These are phyloP conservation scores for Scolanthus callimorphus DNA, from an alignment of 92 coral and sea anemone genomes.

Conservation along the genomic window DNA sequence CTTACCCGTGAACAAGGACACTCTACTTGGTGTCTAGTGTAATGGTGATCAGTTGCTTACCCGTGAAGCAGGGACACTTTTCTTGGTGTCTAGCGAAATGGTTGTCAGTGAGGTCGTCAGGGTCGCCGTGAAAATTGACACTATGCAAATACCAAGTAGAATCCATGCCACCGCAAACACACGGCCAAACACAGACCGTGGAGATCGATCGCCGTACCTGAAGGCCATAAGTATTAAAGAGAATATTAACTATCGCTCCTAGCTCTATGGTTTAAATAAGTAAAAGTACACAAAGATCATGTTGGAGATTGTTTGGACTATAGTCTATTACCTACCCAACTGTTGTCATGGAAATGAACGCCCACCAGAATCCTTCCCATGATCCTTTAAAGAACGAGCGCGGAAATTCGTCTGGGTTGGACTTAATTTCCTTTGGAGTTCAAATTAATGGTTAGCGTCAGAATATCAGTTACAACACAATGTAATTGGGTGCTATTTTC, in stretches of 20 bases:
- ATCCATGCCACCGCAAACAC: conserved; percentile 85
- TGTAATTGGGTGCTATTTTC: too few relatives aligned
- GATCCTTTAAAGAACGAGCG: conserved; percentile 69
- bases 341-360: conserved; percentile 87
- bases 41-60: too few relatives aligned
- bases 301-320: neutral
- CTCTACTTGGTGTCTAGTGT: too few relatives aligned
- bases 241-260: too few relatives aligned
- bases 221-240: neutral
- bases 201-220: conserved; percentile 94
- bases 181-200: conserved; percentile 76
- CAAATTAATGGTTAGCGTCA: too few relatives aligned
- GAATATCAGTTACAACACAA: too few relatives aligned
- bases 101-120: conserved; percentile 89
- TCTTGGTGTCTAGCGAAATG: conserved; percentile 71
- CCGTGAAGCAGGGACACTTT: conserved; percentile 69
- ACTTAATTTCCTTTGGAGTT: conserved; percentile 78
- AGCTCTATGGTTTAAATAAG: neutral
- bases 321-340: conserved; percentile 84
- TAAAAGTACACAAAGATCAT: too few relatives aligned
- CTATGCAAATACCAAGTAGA: conserved; percentile 84
- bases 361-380: conserved; percentile 96
- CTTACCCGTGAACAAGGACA: too few relatives aligned
- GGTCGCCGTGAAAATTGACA: conserved; percentile 94
- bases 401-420: conserved; percentile 67